Conservation (phyloP, 2,113 vertebrate species). For the Crotalus tigris region DNA sequence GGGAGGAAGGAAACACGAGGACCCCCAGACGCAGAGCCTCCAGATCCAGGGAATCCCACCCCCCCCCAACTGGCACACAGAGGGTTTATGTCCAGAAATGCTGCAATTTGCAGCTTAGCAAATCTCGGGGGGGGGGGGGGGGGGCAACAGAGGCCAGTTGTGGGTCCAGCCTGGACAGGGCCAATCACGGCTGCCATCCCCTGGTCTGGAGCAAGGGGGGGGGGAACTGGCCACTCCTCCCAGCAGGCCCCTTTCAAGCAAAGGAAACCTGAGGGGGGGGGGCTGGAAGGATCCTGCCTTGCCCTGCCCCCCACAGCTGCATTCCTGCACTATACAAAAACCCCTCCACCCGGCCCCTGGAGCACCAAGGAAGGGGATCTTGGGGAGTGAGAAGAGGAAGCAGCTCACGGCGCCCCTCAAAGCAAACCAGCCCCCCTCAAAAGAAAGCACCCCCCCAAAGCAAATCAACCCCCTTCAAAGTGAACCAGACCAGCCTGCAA, state of each 20-base stretch:
- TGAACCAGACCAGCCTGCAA: neutral
- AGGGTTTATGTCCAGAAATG: neutral
- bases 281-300: neutral
- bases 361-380: neutral
- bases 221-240: neutral
- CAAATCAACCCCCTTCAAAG: neutral
- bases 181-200: neutral
- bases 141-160: rapidly evolving
- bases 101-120: neutral
- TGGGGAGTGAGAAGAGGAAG: neutral
- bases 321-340: conserved; percentile 37
- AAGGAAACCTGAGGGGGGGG: neutral
- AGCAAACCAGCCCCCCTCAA: neutral
- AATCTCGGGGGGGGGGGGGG: neutral
- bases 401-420: neutral
- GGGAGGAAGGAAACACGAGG: rapidly evolving
- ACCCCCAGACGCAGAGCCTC: neutral
- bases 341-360: neutral
- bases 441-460: too few relatives aligned
- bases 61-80: neutral
- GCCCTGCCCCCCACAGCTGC: neutral
- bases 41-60: neutral
- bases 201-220: neutral
- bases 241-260: neutral
- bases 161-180: neutral